phyloP scores from a whole-genome alignment of 2,888 invertebrate species.

The Gibbula magus region DNA sequence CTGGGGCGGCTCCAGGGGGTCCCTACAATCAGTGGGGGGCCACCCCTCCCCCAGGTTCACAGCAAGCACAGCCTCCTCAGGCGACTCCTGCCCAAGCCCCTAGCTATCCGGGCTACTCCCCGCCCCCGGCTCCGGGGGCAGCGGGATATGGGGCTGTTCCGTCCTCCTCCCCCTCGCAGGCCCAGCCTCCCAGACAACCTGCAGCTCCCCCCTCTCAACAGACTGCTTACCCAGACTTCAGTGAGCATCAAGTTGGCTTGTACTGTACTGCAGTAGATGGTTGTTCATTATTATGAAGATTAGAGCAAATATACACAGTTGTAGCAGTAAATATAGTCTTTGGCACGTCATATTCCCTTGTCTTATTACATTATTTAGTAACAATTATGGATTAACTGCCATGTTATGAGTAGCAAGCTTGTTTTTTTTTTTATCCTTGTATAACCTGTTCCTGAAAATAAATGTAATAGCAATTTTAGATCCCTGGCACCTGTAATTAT shows the following conservation, averaged over 20 bases:
- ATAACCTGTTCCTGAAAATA: too few species aligned
- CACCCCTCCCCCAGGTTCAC: constrained; percentile 16
- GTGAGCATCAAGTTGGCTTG: not conserved
- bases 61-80: constrained; percentile 11
- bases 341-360: too few species aligned
- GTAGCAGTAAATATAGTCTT: too few species aligned
- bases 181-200: constrained; percentile 26
- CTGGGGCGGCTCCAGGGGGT: constrained; percentile 21
- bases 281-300: too few species aligned
- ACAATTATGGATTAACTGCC: too few species aligned
- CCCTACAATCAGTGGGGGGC: constrained; percentile 15
- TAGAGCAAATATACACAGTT: too few species aligned
- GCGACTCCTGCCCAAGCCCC: constrained; percentile 22
- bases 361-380: too few species aligned
- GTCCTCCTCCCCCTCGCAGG: constrained; percentile 22
- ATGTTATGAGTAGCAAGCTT: too few species aligned
- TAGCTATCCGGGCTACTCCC: constrained; percentile 18
- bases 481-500: too few species aligned
- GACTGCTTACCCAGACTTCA: constrained; percentile 25
- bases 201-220: constrained; percentile 32
- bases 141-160: not conserved
- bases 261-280: too few species aligned
- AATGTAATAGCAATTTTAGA: too few species aligned
- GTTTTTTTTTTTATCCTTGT: too few species aligned
- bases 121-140: constrained; percentile 1